Percentiles rank a stretch among this genome's conserved stretches.
phyloP scores from a whole-genome alignment of 1,140 invertebrate genomes.

The Gryllus bimaculatus region DNA sequence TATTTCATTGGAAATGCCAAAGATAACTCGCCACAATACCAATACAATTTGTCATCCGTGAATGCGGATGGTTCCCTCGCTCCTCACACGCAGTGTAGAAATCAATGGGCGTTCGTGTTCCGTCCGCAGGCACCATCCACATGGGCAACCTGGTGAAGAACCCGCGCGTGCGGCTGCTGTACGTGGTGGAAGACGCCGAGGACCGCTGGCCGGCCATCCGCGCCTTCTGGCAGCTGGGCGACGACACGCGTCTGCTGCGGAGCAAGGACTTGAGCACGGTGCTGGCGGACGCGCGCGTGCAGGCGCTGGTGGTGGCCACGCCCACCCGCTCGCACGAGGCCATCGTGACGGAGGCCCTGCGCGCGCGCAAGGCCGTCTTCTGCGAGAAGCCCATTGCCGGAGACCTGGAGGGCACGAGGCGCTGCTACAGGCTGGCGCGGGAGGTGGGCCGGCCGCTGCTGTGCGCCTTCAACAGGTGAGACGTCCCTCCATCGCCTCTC shows the following conservation, averaged over 20 bases:
- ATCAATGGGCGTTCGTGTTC: neutral
- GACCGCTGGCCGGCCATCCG: slow-evolving; percentile 38
- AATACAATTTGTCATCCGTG: no score
- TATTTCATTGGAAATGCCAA: no score
- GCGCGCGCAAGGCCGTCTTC: slow-evolving; percentile 52
- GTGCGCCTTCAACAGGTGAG: slow-evolving; percentile 50
- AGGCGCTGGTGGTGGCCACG: slow-evolving; percentile 46
- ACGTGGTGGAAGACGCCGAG: slow-evolving; percentile 47
- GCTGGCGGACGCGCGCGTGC: slow-evolving; percentile 46
- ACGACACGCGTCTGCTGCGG: slow-evolving; percentile 37
- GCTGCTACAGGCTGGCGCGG: slow-evolving; percentile 49
- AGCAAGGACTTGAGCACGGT: slow-evolving; percentile 42
- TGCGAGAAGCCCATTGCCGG: slow-evolving; percentile 64
- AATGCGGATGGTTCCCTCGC: no score
- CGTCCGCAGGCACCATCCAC: slow-evolving; percentile 43
- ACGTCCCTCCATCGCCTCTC: neutral
- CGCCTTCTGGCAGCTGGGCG: slow-evolving; percentile 41
- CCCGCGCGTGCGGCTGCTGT: slow-evolving; percentile 44
- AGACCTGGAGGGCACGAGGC: slow-evolving; percentile 38
- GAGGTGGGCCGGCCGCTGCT: slow-evolving; percentile 45
- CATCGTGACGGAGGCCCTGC: slow-evolving; percentile 47
- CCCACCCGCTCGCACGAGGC: slow-evolving; percentile 52
- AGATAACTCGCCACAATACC: no score
- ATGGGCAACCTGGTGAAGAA: slow-evolving; percentile 43
- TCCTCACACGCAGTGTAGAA: no score